Percentiles rank a stretch among this genome's conserved stretches.
Conservation (phyloP, 2,797 vertebrate species). For the Coilia nasus region DNA sequence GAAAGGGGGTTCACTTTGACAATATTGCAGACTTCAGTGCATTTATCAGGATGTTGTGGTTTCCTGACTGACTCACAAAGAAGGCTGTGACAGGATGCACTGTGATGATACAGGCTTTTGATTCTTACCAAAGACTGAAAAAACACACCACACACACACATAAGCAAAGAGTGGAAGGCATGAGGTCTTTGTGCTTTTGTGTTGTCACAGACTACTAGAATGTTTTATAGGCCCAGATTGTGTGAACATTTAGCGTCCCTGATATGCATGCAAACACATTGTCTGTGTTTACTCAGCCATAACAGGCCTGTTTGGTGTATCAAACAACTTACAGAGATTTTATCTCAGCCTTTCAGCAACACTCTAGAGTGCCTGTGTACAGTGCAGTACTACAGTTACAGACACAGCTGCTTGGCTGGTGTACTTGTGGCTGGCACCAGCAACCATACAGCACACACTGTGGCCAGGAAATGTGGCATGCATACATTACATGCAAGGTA, state of each 20-base stretch:
- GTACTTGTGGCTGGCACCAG: neutral
- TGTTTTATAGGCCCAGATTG: neutral
- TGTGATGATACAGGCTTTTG: constrained; percentile 11
- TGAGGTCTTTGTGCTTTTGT: neutral
- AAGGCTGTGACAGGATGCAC: constrained; percentile 14
- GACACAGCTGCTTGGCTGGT: neutral
- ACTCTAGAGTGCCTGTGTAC: neutral
- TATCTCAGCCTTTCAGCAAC: neutral
- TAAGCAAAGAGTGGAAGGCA: neutral
- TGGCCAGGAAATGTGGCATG: neutral
- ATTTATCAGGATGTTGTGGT: constrained; percentile 21
- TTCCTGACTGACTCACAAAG: constrained; percentile 22
- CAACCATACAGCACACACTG: neutral
- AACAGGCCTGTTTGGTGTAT: neutral
- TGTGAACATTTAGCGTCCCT: neutral
- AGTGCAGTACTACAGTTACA: neutral
- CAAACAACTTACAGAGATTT: neutral
- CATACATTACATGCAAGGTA: neutral
- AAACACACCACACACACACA: neutral
- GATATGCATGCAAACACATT: neutral
- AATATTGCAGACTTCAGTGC: constrained; percentile 14
- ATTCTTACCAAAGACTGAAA: neutral
- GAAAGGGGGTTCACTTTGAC: neutral
- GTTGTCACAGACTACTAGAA: neutral
- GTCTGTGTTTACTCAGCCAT: neutral